Conservation (phyloP, 2,888 invertebrate genomes). For the Morpho achilles region DNA sequence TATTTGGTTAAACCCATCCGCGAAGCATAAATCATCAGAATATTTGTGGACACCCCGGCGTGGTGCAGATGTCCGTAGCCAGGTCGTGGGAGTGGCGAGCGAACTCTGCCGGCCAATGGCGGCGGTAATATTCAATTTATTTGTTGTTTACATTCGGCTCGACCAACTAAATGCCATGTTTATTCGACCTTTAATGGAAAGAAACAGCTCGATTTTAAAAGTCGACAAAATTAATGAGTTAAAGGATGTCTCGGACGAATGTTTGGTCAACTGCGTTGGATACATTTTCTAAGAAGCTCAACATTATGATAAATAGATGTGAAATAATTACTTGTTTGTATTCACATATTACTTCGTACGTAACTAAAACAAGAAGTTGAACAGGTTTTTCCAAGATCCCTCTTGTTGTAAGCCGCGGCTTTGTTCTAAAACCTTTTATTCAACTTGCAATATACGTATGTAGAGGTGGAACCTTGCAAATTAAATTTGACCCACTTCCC, state of each 20-base stretch:
- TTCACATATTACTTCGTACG: background rate
- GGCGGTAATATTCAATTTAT: background rate
- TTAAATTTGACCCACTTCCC: no score
- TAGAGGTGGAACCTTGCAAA: no score
- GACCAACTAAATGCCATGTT: background rate
- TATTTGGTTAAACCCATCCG: slow-evolving; percentile 1
- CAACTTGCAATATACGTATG: no score
- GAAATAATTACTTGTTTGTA: background rate
- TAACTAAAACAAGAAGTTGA: no score
- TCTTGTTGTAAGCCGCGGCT: no score
- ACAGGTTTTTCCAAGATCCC: no score
- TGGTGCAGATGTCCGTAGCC: no score
- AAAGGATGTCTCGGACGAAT: slow-evolving; percentile 1
- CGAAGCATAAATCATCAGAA: background rate
- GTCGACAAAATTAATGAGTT: background rate
- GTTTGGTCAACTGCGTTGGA: no score
- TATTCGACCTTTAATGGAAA: background rate
- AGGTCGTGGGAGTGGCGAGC: slow-evolving; percentile 2
- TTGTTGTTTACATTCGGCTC: slow-evolving; percentile 2
- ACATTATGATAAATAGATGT: no score
- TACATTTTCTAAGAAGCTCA: background rate
- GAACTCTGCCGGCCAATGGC: background rate
- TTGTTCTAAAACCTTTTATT: no score
- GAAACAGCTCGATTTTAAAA: background rate
- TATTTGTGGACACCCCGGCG: background rate